Evolutionary conservation across 2,888 invertebrate genomes (phyloP), one percentile per base, ranked within the genome.

Genomic region (Cloeon dipterum): DNA sequence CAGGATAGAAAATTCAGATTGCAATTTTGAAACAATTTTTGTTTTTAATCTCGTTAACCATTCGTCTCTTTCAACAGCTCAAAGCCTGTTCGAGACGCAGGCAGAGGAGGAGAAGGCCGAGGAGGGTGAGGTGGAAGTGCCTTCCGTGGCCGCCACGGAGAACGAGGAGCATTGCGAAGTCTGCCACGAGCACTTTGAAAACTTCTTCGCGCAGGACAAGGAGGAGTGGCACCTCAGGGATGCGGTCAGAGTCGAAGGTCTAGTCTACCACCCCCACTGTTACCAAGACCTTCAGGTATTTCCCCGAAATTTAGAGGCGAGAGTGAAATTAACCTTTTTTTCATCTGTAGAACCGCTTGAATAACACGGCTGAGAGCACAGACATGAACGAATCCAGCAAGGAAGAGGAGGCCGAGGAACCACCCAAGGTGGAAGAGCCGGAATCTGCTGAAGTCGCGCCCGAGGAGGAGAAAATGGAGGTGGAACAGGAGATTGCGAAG

Each of bases 161-260:
- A 65, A 69, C 26, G 70, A 73, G 41, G 67, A 69, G 36, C 56
- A 62, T 32, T 96, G 96, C 57, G 77, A 77, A 44, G 76, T 93
- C 36, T 98, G 96, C 57, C 74, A 77, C 11, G 96, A 98, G 60
- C 66, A 67, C 44, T 94, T 98, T 60, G 82, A 89, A 45, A 82
- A 86, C 56, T 93, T 86, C 62, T 98, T 83, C 62, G 82, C 93
- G 54, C 89, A 96, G 57, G 96, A 98, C 49, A 74, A 76, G 45
- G 98, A 99, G 55, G 93, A 89, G 53, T 99, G 98, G 98, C 86
- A 91, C 52, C 63, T 96, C 20, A 61, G 76, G 42, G 78, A 85
- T 52, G 86, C 93, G 0, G 63, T 82, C 16, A 63, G 70, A 5
- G 71, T 76, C 21, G 74, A 83, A 39, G 74, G 68, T 0, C 67